These are phyloP conservation scores for Rhizomys pruinosus DNA, from an alignment of 2,113 vertebrate species.

Conservation along the genomic window DNA sequence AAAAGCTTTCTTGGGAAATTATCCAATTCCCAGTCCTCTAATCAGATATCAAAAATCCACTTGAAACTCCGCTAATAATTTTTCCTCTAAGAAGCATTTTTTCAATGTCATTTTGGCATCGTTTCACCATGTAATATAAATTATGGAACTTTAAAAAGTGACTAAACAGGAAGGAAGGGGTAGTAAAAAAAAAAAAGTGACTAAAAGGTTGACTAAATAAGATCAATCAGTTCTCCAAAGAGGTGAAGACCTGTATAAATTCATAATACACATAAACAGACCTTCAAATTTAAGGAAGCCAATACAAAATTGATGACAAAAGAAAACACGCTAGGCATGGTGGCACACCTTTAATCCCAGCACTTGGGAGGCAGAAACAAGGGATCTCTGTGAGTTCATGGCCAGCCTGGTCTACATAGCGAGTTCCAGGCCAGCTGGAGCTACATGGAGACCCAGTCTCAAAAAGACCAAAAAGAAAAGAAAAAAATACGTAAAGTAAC, in stretches of 20 bases:
- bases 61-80: background rate
- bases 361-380: too few species aligned
- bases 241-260: background rate
- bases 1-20: slow-evolving; percentile 27
- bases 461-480: fast-evolving
- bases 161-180: too few species aligned
- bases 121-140: slow-evolving; percentile 11
- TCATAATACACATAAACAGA: background rate
- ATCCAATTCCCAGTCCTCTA: background rate
- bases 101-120: background rate
- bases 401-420: too few species aligned
- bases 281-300: background rate
- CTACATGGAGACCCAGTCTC: too few species aligned
- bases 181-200: too few species aligned
- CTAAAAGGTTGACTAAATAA: too few species aligned
- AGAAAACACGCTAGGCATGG: too few species aligned
- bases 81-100: slow-evolving; percentile 40
- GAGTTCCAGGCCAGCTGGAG: too few species aligned
- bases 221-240: background rate
- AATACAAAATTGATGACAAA: background rate
- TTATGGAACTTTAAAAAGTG: background rate
- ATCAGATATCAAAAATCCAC: background rate
- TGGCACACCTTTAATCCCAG: too few species aligned
- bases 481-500: background rate
- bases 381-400: too few species aligned